A percentile compares a stretch with the other conserved stretches of the same genome.
Conservation (phyloP, 2,888 invertebrate genomes). For the Agelastica alni region DNA sequence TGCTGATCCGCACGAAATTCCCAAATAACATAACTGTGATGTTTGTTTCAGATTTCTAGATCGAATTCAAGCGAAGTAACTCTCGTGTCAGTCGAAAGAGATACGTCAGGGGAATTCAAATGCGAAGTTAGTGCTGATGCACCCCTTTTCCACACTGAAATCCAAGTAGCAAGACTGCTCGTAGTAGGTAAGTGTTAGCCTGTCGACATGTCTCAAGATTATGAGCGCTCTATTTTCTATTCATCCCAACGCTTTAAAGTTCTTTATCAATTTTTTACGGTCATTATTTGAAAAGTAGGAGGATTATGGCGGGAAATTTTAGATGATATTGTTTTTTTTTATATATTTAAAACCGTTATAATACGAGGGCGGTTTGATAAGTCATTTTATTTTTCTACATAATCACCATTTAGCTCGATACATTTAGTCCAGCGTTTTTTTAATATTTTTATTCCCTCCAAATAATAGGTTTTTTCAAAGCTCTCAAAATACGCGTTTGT, state of each 20-base stretch:
- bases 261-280: too few relatives aligned
- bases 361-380: too few relatives aligned
- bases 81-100: constrained; percentile 59
- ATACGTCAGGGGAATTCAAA: constrained; percentile 61
- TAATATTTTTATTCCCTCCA: too few relatives aligned
- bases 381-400: too few relatives aligned
- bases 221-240: background rate
- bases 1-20: background rate
- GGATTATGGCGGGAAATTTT: too few relatives aligned
- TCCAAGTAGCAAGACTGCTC: constrained; percentile 60
- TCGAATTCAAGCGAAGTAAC: constrained; percentile 62
- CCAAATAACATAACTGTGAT: background rate
- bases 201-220: constrained; percentile 3
- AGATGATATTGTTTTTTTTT: too few relatives aligned
- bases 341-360: too few relatives aligned
- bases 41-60: constrained; percentile 56
- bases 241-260: background rate
- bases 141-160: constrained; percentile 63
- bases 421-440: too few relatives aligned
- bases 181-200: constrained; percentile 56
- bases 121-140: constrained; percentile 65
- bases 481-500: too few relatives aligned
- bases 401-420: too few relatives aligned
- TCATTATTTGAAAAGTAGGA: too few relatives aligned
- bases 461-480: too few relatives aligned